Percentiles rank a stretch among this genome's conserved stretches.
phyloP scores from a whole-genome alignment of 1,140 invertebrate genomes.

The Ceratosolen solmsi region DNA sequence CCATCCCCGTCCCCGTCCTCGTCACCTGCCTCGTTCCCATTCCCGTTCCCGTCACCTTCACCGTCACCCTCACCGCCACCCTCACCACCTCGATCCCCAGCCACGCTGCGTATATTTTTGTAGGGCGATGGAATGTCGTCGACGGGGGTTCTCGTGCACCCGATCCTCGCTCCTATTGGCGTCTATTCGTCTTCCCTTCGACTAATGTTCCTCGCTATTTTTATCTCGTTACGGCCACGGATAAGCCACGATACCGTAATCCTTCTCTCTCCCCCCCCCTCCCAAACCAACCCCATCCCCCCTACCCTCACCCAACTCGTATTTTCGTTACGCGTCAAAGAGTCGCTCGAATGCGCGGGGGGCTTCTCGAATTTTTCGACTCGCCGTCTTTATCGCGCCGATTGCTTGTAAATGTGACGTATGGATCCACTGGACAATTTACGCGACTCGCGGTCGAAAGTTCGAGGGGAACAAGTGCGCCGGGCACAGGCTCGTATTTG shows the following conservation, averaged over 20 bases:
- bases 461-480: neutral
- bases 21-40: conserved; percentile 28
- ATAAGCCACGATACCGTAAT: neutral
- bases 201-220: neutral
- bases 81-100: too few relatives aligned
- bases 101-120: conserved; percentile 15
- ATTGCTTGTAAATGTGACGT: neutral
- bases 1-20: neutral
- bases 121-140: conserved; percentile 60
- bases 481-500: neutral
- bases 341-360: too few relatives aligned
- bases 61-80: neutral
- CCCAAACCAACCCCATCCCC: too few relatives aligned
- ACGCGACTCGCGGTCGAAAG: neutral
- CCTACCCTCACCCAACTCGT: neutral
- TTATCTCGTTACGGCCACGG: neutral
- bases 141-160: conserved; percentile 45
- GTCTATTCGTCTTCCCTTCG: conserved; percentile 8
- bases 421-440: neutral
- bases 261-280: too few relatives aligned
- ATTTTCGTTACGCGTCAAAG: too few relatives aligned
- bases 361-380: too few relatives aligned
- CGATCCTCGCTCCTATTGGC: neutral
- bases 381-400: conserved; percentile 30
- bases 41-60: neutral